phyloP scores from a whole-genome alignment of 2,888 invertebrate genomes.

The Eudasyphora cyanicolor region DNA sequence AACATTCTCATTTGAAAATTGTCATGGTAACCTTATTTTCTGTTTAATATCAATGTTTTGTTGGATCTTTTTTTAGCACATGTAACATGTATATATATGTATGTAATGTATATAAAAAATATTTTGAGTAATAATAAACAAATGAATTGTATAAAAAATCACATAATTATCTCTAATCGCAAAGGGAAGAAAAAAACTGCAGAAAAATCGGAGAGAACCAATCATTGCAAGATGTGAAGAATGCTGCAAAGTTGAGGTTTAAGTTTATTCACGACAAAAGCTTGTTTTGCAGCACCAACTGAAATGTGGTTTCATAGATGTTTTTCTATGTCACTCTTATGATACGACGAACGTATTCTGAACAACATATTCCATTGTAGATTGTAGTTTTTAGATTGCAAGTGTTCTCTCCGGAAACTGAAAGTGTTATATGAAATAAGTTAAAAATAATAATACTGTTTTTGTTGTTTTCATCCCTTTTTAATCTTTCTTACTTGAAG shows the following conservation, averaged over 20 bases:
- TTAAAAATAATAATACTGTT: conserved; percentile 18
- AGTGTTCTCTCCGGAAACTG: not conserved
- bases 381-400: no score
- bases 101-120: not conserved
- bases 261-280: no score
- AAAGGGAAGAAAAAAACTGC: not conserved
- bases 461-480: not conserved
- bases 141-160: conserved; percentile 9
- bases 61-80: conserved; percentile 41
- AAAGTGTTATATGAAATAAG: not conserved
- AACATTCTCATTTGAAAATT: not conserved
- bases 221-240: not conserved
- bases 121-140: conserved; percentile 4
- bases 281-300: no score
- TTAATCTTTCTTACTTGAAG: not conserved
- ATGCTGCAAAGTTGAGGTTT: not conserved
- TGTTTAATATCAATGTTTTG: conserved; percentile 47
- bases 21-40: conserved; percentile 25
- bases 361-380: no score
- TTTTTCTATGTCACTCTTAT: not conserved
- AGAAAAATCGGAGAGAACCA: not conserved
- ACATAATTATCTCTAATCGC: not conserved
- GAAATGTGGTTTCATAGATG: no score
- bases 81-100: conserved; percentile 29
- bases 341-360: no score